A percentile compares a stretch with the other conserved stretches of the same genome.
These are phyloP conservation scores for Phymatocera aterrima DNA, from an alignment of 2,888 invertebrate species.

Conservation along the genomic window DNA sequence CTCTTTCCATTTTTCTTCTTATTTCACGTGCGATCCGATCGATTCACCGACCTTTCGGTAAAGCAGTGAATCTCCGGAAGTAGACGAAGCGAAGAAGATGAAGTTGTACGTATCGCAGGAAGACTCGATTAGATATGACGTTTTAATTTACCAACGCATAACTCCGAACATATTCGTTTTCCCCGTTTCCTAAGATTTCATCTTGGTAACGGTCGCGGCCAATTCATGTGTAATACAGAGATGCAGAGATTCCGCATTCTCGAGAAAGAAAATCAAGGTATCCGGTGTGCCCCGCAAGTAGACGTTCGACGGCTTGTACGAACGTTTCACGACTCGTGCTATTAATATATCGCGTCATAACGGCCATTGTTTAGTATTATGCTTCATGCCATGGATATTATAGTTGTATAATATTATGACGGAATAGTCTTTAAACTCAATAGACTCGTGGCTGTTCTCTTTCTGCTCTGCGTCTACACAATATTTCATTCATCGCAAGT, in stretches of 20 bases:
- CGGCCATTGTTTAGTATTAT: constrained; percentile 8
- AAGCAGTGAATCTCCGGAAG: not conserved
- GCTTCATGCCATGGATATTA: not conserved
- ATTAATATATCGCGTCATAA: constrained; percentile 5
- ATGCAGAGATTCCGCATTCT: constrained; percentile 14
- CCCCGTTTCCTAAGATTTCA: not conserved
- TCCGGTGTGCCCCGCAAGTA: not conserved
- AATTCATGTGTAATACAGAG: constrained; percentile 12
- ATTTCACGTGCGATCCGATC: too few species aligned
- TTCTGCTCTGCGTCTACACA: not conserved
- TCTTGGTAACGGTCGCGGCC: not conserved
- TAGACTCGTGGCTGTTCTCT: not conserved
- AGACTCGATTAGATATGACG: not conserved
- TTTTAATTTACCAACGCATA: constrained; percentile 9
- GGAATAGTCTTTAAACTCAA: not conserved
- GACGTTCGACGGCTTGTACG: constrained; percentile 21
- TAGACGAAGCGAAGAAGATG: not conserved
- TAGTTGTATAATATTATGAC: constrained; percentile 3
- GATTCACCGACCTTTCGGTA: not conserved
- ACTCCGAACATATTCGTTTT: not conserved
- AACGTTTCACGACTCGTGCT: constrained; percentile 21
- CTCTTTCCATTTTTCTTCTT: too few species aligned
- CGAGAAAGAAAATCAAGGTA: not conserved
- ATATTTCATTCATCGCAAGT: not conserved
- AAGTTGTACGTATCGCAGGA: too few species aligned